Base-by-base conservation (phyloP, 2,888 invertebrate species). In the Drosophila paramelanica region DNA sequence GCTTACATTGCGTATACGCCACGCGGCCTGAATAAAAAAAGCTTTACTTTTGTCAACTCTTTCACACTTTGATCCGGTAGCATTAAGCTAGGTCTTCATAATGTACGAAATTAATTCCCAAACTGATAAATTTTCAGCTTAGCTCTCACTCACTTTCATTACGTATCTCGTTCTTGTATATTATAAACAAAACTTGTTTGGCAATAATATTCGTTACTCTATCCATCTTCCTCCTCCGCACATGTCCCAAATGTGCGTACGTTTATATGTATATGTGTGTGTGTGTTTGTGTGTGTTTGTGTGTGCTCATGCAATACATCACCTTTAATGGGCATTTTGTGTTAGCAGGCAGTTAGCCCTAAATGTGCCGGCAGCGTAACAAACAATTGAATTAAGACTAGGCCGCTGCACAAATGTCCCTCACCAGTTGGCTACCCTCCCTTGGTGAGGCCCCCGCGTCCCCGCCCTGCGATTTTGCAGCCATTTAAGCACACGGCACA, bases 291-390 rank as follows among this genome's bases (percentile, higher is more conserved):
- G 47, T 52, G 2, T 53, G 13, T 11, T 43, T 52, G 2, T 53
- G 13, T 11, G 25, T 57, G 33, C 36, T 20, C 33, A 43, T 46
- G 69, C 49, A 61, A 79, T 83, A 75, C 79, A 79, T 81, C 70
- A 83, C 75, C 81, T 76, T 83, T 79, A 83, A 82, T 82, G 84
- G 81, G 75, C 68, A 81, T 83, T 83, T 70, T 83, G 81, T 81
- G 83, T 81, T 73, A 66, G 84, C 82, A 68, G 69, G 78, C 81
- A 81, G 80, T 84, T 84, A 78, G 73, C 43, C 73, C 64, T 60
- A 81, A 84, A 84, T 81, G 73, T 69, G 61, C 66, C 36, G 58
- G 68, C 67, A 80, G 64, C 69, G 81, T 66, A 67, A 80, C 72
- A 78, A 81, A 84, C 81, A 84, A 83, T 81, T 83, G 81, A 83